These are phyloP conservation scores for Anomalospiza imberbis DNA, from an alignment of 2,797 vertebrate species.

Conservation along the genomic window DNA sequence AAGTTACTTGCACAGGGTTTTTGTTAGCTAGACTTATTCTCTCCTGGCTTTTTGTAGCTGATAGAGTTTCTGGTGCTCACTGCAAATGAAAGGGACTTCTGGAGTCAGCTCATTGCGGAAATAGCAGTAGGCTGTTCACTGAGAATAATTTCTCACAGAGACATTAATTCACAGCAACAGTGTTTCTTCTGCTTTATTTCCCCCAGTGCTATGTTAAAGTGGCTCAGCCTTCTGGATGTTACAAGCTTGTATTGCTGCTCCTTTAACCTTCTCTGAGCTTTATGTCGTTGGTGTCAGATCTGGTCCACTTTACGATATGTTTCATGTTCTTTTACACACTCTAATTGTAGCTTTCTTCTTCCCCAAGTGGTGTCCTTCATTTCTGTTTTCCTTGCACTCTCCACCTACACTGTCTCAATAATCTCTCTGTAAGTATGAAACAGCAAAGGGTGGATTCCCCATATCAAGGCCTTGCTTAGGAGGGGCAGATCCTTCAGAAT, in stretches of 20 bases:
- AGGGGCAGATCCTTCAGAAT: neutral
- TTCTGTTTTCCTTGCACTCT: neutral
- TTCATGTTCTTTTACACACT: neutral
- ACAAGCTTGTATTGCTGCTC: neutral
- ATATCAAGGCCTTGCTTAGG: neutral
- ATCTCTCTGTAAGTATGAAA: neutral
- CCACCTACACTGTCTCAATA: neutral
- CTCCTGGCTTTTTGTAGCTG: neutral
- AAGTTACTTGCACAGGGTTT: neutral
- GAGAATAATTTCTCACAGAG: neutral
- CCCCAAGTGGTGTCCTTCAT: neutral
- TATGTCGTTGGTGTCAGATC: neutral
- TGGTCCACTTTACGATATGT: neutral
- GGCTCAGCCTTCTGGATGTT: neutral
- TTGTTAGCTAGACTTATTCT: neutral
- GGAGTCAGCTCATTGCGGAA: slow-evolving; percentile 41
- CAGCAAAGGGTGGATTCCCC: neutral
- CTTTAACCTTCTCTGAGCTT: neutral
- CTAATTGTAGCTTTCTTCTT: neutral
- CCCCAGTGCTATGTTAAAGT: neutral
- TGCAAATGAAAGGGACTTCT: slow-evolving; percentile 21
- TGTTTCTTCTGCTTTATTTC: slow-evolving; percentile 55
- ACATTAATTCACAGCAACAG: slow-evolving; percentile 23
- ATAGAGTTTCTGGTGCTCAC: neutral
- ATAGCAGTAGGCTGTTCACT: slow-evolving; percentile 26